Evolutionary conservation across 2,888 invertebrate genomes (phyloP), one percentile per base, ranked within the genome.

Genomic region (Rhorus exstirpatorius): DNA sequence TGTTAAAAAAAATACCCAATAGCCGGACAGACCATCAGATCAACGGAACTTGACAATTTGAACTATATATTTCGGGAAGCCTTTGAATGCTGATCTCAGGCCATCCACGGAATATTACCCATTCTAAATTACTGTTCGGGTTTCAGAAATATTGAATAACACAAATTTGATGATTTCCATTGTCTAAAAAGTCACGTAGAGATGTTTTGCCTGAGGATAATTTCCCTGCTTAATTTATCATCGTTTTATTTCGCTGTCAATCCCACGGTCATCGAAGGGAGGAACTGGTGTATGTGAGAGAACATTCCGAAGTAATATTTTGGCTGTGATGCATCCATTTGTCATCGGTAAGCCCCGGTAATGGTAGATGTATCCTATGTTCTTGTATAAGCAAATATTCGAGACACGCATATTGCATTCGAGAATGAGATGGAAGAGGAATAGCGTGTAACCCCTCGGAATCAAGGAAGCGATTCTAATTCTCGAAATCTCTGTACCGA

Each of bases 381-480:
- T 17, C 19, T 8, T 3, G 19, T 19, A 19, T 3, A 6, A 8
- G 10, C 49, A 46, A 3, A 24, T 51, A 0, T 1, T 24, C 24
- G 24, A 53, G 21, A n/a, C 1, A 35, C 6, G 21, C 21, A 21
- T n/a, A n/a, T 35, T n/a, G 21, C 38, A 51, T 38, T 38, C 35
- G 10, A 7, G 3, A 68, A n/a, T 38, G 38, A 0, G 2, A 19
- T 17, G 35, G 19, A 14, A 65, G 53, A 26, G 12, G 65, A 35
- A 55, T 46, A 17, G 38, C 19, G 41, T 19, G 74, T 61, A 38
- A 67, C 61, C 31, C 31, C 51, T 49, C 58, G 41, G 44, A 53
- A 75, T 67, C 55, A 24, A 75, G 61, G n/a, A 53, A 71, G 41
- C 31, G 35, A 51, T 24, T 60, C n/a, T 60, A 67, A 46, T 35